A percentile compares a stretch with the other conserved stretches of the same genome.
Conservation (phyloP, 2,797 vertebrate species). For the Rhincodon typus region DNA sequence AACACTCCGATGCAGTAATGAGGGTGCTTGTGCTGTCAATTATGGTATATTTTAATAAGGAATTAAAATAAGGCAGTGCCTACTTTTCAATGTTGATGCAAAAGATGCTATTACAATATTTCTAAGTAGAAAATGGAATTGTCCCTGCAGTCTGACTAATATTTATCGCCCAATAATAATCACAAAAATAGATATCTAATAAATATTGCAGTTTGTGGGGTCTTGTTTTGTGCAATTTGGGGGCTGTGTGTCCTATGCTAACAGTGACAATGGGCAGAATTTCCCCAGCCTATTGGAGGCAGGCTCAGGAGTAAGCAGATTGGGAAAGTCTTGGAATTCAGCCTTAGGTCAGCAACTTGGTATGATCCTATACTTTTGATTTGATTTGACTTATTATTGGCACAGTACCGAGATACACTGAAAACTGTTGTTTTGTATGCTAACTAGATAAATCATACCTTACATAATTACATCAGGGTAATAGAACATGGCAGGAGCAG, state of each 20-base stretch:
- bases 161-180: background rate
- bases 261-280: too few species aligned
- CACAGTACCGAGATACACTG: too few species aligned
- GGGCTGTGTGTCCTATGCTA: background rate
- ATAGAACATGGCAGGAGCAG: too few species aligned
- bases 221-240: background rate
- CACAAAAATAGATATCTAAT: background rate
- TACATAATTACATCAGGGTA: too few species aligned
- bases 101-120: background rate
- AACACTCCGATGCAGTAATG: background rate
- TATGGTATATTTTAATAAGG: background rate
- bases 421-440: too few species aligned
- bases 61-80: background rate
- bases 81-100: background rate
- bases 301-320: background rate
- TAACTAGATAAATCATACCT: too few species aligned
- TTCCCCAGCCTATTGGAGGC: background rate
- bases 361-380: background rate
- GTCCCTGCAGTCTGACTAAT: background rate
- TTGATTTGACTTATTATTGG: too few species aligned
- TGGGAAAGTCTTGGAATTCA: background rate
- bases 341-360: background rate
- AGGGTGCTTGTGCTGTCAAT: background rate
- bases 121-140: background rate
- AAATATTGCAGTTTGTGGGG: background rate